Base-by-base conservation (phyloP, 2,888 invertebrate species). In the Geotrupes spiniger region DNA sequence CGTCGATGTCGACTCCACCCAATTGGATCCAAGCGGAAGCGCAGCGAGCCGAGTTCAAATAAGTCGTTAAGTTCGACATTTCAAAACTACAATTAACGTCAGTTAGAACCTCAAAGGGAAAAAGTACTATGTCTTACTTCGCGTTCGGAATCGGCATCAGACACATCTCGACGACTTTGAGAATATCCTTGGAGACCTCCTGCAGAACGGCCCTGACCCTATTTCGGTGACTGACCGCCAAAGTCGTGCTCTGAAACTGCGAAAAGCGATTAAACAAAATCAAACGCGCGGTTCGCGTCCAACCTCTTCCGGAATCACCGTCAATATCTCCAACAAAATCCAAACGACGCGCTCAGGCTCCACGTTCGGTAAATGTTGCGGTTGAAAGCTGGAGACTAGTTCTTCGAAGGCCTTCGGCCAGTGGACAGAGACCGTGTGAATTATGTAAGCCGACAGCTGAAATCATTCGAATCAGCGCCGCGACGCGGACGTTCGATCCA, bases 241-340 rank as follows among this genome's bases (percentile, higher is more conserved):
- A 63, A 42, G 68, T 65, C 47, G 74, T 74, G 48, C 73, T 75
- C 64, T 74, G 73, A 66, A 75, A 76, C 75, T 76, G 36, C 16
- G 46, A 44, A 42, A n/a, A n/a, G n/a, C n/a, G n/a, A n/a, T n/a
- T 28, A 17, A 10, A 11, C 14, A 36, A 14, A 5, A 29, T 27
- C n/a, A 26, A n/a, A n/a, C n/a, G n/a, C n/a, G n/a, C n/a, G n/a
- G n/a, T n/a, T n/a, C n/a, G n/a, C n/a, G 8, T 10, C 8, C 10
- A 36, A 91, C 92, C 78, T 95, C 94, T 75, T 89, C 89, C 16
- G 94, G 92, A 66, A 95, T 83, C 44, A 90, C 87, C 61, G 87
- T 85, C 10, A 95, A 76, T 28, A 94, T 86, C 76, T 92, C 89
- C 42, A 95, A 70, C 61, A 95, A 79, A 53, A 83, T 82, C 78